phyloP scores from a whole-genome alignment of 1,140 invertebrate genomes.

The Meloidogyne floridensis region DNA sequence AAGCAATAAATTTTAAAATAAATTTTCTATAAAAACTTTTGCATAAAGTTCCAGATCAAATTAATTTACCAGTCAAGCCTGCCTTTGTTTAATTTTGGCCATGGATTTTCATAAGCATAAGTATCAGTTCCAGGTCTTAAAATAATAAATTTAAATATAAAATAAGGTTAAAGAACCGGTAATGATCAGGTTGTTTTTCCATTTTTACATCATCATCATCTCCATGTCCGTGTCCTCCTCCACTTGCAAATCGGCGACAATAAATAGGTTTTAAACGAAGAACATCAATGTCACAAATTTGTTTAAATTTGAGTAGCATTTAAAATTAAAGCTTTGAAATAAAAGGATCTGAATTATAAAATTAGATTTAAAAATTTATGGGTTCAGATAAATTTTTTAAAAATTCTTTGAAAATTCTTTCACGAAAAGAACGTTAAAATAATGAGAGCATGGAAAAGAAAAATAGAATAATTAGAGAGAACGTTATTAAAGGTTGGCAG shows the following conservation, averaged over 20 bases:
- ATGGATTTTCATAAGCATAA: conserved; percentile 65
- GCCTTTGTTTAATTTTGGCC: conserved; percentile 63
- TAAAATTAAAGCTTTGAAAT: background rate
- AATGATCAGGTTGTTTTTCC: conserved; percentile 2
- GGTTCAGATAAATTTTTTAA: too few relatives aligned
- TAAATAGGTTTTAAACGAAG: background rate
- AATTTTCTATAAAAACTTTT: too few relatives aligned
- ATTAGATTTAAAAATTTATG: too few relatives aligned
- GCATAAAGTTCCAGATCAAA: background rate
- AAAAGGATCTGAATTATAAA: background rate
- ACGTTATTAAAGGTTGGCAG: too few relatives aligned
- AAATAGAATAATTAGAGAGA: too few relatives aligned
- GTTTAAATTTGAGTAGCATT: background rate
- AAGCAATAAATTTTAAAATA: too few relatives aligned
- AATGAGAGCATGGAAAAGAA: too few relatives aligned
- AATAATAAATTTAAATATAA: background rate
- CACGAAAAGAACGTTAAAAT: too few relatives aligned
- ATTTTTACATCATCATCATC: conserved; percentile 7
- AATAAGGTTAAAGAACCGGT: background rate
- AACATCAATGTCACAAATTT: background rate
- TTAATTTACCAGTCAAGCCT: conserved; percentile 54
- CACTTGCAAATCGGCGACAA: background rate
- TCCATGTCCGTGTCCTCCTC: background rate
- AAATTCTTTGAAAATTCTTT: too few relatives aligned
- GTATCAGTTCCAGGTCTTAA: conserved; percentile 63